A percentile compares a stretch with the other conserved stretches of the same genome.
phyloP scores from a whole-genome alignment of 2,113 vertebrate genomes.

The Callopanchax toddi region DNA sequence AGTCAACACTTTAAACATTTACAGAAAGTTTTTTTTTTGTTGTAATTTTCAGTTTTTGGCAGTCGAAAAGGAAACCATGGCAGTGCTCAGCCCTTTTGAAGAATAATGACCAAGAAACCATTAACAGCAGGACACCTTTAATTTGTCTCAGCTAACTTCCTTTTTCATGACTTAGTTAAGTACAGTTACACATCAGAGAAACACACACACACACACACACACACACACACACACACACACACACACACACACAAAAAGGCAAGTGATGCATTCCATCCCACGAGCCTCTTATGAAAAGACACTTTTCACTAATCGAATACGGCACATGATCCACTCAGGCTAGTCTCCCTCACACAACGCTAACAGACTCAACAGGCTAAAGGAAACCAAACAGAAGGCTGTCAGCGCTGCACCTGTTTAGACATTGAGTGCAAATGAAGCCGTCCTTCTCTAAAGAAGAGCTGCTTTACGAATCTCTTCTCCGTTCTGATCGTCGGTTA shows the following conservation, averaged over 20 bases:
- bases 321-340: slow-evolving; percentile 40
- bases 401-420: slow-evolving; percentile 28
- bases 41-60: slow-evolving; percentile 16
- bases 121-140: slow-evolving; percentile 25
- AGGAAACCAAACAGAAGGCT: slow-evolving; percentile 42
- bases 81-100: slow-evolving; percentile 21
- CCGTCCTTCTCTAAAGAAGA: neutral
- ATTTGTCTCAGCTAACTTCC: slow-evolving; percentile 35
- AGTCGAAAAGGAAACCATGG: slow-evolving; percentile 32
- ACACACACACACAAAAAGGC: slow-evolving; percentile 25
- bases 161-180: slow-evolving; percentile 23
- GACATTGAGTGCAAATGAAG: slow-evolving; percentile 13
- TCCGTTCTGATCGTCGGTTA: neutral
- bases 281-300: slow-evolving; percentile 16
- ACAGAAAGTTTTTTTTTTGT: neutral
- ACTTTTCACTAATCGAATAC: slow-evolving; percentile 46
- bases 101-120: slow-evolving; percentile 46
- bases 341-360: slow-evolving; percentile 44
- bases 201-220: too few relatives aligned
- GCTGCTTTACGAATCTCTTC: slow-evolving; percentile 6
- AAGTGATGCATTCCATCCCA: slow-evolving; percentile 25
- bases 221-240: too few relatives aligned
- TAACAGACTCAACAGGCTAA: slow-evolving; percentile 45
- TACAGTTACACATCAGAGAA: slow-evolving; percentile 41
- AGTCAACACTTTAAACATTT: slow-evolving; percentile 1